Base-by-base conservation (phyloP, 2,113 vertebrate species). In the Empidonax traillii region DNA sequence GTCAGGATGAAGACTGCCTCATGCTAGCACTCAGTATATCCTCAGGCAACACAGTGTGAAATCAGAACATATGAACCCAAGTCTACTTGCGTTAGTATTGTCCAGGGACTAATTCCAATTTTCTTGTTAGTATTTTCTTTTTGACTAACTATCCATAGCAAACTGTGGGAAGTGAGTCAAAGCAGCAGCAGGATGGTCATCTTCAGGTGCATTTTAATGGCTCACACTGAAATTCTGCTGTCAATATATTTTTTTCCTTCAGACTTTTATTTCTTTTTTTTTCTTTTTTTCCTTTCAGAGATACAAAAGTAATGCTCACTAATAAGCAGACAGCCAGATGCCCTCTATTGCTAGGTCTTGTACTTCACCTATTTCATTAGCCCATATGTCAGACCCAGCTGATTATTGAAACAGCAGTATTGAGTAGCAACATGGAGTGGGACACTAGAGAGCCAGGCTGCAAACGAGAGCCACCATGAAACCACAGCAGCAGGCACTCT, bases 81-180 rank as follows among this genome's bases (percentile, higher is more conserved):
- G 15, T 53, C 55, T 46, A 80, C 52, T 37, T 90, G 30, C 52
- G 77, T 88, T 92, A 89, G 4, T 88, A 74, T 49, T 84, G 35
- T 76, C 85, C 55, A 81, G 72, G 61, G 87, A 76, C 56, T 92
- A 92, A 95, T 90, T 94, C 78, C 74, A n/a, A 55, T 44, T 90
- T 88, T 88, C 46, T 87, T 89, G 51, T 74, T 44, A 4, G 10
- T 59, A 28, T 59, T 95, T 92, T 71, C 35, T 68, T 83, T 92
- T 71, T 81, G 31, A 55, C 66, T 79, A 86, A 67, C 33, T 55
- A 49, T 77, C 59, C n/a, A 27, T 27, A 78, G 68, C 22, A 69
- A 90, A 37, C 82, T 90, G 52, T 59, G 63, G 83, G 65, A 68
- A 80, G n/a, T 0, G 0, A 68, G 56, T 88, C 78, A 91, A 92